Evolutionary conservation across 2,888 invertebrate species (phyloP), one percentile per base, ranked within the genome.

Genomic region (Andrena chrysosceles): DNA sequence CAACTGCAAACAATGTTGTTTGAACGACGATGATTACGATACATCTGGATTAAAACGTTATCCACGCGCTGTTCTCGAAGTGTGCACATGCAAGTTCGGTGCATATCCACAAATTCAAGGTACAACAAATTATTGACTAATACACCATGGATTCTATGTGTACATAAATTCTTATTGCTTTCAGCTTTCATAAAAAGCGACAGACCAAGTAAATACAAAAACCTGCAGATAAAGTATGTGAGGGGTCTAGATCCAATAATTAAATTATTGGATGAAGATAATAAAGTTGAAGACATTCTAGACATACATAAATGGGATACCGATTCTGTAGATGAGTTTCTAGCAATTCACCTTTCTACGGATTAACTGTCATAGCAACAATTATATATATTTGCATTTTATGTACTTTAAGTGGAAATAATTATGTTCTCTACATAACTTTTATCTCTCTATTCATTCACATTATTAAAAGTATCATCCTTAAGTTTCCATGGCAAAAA

Each of bases 261-360:
- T 63, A 98, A 98, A 93, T 95, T 99, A 68, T 95, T 98, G 88
- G 98, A 99, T 92, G 96, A 96, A 82, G 97, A 97, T 90, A 97
- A 97, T 48, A 96, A 97, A 91, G 96, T 98, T 0, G 96, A 96
- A 93, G 98, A 99, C 93, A 96, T 97, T 29, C 96, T 99, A 35
- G 99, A 99, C 70, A 99, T 99, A 92, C 98, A 99, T 90, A 99
- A 99, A 93, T 99, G 99, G 99, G 98, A 99, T 94, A 99, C 99
- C 0, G 99, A 99, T 94, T 98, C 99, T 0, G 97, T 99, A 2
- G 98, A 98, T 93, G 99, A 99, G 94, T 99, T 99, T 94, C 96
- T 99, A 87, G 97, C 97, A 88, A 97, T 98, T 49, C 97, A 98
- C 95, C 95, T 99, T 77, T 85, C 85, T 66, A 85, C 74, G 63